phyloP scores from a whole-genome alignment of 2,797 vertebrate species.

The Chanos chanos region DNA sequence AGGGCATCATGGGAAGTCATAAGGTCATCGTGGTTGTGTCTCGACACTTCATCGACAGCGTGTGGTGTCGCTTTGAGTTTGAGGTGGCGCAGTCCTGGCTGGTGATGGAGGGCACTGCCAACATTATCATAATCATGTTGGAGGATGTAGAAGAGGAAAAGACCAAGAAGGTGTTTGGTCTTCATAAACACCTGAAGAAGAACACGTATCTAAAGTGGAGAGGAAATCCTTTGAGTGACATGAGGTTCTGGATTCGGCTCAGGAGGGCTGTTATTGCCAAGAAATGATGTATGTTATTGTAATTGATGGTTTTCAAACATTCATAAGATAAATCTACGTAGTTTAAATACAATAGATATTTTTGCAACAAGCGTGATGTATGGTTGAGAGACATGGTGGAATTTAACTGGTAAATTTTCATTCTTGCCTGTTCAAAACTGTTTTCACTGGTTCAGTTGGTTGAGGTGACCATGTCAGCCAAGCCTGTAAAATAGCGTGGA shows the following conservation, averaged over 20 bases:
- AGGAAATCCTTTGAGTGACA: conserved; percentile 55
- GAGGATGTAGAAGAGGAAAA: conserved; percentile 64
- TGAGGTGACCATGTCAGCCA: too few relatives aligned
- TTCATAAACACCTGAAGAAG: conserved; percentile 71
- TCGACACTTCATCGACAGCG: conserved; percentile 57
- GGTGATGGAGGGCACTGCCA: conserved; percentile 65
- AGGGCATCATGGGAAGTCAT: conserved; percentile 75
- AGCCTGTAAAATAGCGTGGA: too few relatives aligned
- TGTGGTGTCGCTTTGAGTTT: conserved; percentile 69
- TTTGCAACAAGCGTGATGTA: too few relatives aligned
- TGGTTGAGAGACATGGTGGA: too few relatives aligned
- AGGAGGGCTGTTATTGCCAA: conserved; percentile 61
- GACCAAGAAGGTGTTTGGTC: conserved; percentile 62
- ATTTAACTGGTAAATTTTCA: too few relatives aligned
- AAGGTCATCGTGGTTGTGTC: conserved; percentile 60
- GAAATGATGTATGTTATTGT: conserved; percentile 30
- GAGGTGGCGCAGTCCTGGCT: conserved; percentile 64
- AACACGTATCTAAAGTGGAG: conserved; percentile 79
- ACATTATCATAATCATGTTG: conserved; percentile 73
- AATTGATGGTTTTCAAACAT: not conserved
- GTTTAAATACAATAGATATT: not conserved
- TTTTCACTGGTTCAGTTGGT: too few relatives aligned
- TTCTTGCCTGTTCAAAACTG: too few relatives aligned
- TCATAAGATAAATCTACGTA: too few relatives aligned
- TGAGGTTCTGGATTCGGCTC: conserved; percentile 72